Evolutionary conservation across 2,113 vertebrate species (phyloP), one percentile per base, ranked within the genome.

Genomic region (Dasyurus viverrinus): DNA sequence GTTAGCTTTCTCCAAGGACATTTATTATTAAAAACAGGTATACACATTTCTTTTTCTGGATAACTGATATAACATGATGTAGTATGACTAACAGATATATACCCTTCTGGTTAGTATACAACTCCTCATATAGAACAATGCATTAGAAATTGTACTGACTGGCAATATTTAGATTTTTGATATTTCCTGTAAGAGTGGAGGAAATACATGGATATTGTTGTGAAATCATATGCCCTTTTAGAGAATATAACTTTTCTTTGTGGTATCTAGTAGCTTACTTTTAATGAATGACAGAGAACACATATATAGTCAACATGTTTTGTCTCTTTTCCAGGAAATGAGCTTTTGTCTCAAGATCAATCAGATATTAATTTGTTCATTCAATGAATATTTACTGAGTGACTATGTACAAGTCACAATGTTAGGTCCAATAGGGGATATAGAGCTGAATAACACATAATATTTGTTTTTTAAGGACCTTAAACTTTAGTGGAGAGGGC

Each of bases 11-110:
- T 46, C 22, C 48, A 25, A 68, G 92, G 92, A 42, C 68, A 94
- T 22, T 68, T 91, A 92, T 5, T 68, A 89, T 89, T 27, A 68
- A 89, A 96, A 94, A 93, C 22, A 60, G 89, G 9, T 47, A 89
- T 24, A 16, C n/a, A 54, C 53, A 8, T 84, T 23, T 84, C n/a
- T 2, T 23, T 84, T 84, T 84, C n/a, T 42, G 16, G 5, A 42
- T 84, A 84, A 42, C 19, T 84, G 68, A 84, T 23, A 84, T 23
- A 42, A 84, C 19, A 23, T 23, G n/a, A 84, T 84, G 19, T 84
- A 76, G 57, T 60, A 8, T 60, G 55, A 60, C 2, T 36, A 42
- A n/a, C 14, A 84, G 36, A 19, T 42, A 84, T 42, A 84, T 42
- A 42, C 16, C n/a, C n/a, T 19, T 84, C 68, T 84, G 68, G 3